Evolutionary conservation across 2,888 invertebrate genomes (phyloP).

Genomic region (Pollenia amentaria): DNA sequence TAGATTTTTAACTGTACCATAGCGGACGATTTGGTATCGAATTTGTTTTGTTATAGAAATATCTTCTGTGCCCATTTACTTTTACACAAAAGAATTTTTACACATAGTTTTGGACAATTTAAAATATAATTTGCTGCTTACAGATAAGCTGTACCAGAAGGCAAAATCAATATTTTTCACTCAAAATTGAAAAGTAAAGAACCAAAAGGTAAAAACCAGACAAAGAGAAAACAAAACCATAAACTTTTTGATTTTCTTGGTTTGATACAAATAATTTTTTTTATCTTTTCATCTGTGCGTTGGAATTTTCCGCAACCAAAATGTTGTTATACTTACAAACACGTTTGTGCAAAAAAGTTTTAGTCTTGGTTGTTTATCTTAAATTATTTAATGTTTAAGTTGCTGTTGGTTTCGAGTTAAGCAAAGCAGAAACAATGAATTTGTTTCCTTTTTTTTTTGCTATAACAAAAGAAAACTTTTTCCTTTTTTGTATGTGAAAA

Average conservation of each 20-base stretch:
- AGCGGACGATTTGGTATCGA: too few species aligned
- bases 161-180: slow-evolving; percentile 14
- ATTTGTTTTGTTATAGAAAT: too few species aligned
- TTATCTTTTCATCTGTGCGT: slow-evolving; percentile 3
- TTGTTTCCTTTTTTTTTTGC: neutral
- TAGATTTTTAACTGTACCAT: too few species aligned
- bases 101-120: too few species aligned
- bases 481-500: neutral
- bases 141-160: neutral
- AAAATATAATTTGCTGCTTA: too few species aligned
- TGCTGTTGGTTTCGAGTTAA: slow-evolving; percentile 1
- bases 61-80: too few species aligned
- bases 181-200: neutral
- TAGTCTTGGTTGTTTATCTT: neutral
- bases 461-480: slow-evolving; percentile 6
- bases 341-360: slow-evolving; percentile 17
- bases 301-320: neutral
- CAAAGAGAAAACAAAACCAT: neutral
- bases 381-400: neutral
- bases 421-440: slow-evolving; percentile 26
- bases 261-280: slow-evolving; percentile 6
- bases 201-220: neutral
- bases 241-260: neutral
- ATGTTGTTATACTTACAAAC: slow-evolving; percentile 10
- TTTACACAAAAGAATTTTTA: too few species aligned